phyloP scores from a whole-genome alignment of 2,113 vertebrate species.

The Circaetus gallicus region DNA sequence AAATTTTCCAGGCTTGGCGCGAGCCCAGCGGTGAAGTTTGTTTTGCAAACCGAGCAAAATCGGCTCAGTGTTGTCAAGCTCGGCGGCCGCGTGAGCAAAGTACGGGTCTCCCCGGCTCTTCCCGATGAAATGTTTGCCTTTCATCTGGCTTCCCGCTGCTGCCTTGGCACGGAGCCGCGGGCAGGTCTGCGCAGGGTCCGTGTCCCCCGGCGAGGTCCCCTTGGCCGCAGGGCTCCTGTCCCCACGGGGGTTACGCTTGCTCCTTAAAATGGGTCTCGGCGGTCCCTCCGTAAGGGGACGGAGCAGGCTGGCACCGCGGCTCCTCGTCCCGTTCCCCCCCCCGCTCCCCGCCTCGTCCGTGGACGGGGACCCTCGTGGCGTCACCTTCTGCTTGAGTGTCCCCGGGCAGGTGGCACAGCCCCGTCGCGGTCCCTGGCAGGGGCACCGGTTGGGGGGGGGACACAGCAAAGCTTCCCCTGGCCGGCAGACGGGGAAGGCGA shows the following conservation, averaged over 20 bases:
- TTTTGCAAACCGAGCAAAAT: neutral
- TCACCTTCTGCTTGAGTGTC: neutral
- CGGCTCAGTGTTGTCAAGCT: neutral
- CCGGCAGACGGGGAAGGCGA: rapidly evolving
- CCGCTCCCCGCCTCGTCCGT: rapidly evolving
- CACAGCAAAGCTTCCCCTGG: neutral
- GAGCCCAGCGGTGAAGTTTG: neutral
- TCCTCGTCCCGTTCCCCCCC: neutral
- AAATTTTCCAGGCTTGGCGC: neutral
- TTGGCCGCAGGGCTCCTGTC: neutral
- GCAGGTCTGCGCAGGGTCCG: neutral
- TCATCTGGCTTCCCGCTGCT: neutral
- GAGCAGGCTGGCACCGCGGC: rapidly evolving
- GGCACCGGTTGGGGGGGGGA: rapidly evolving
- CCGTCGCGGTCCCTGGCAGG: too few relatives aligned
- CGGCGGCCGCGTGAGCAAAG: neutral
- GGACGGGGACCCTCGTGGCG: neutral
- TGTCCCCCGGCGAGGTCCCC: neutral
- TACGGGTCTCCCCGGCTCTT: neutral
- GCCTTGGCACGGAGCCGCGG: neutral
- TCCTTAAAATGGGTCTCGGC: rapidly evolving
- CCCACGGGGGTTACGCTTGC: rapidly evolving
- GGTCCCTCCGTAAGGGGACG: neutral
- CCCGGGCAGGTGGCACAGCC: neutral
- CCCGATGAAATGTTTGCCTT: neutral